Percentiles rank a stretch among this genome's conserved stretches.
Conservation (phyloP, 2,888 invertebrate species). For the Eupithecia dodoneata region DNA sequence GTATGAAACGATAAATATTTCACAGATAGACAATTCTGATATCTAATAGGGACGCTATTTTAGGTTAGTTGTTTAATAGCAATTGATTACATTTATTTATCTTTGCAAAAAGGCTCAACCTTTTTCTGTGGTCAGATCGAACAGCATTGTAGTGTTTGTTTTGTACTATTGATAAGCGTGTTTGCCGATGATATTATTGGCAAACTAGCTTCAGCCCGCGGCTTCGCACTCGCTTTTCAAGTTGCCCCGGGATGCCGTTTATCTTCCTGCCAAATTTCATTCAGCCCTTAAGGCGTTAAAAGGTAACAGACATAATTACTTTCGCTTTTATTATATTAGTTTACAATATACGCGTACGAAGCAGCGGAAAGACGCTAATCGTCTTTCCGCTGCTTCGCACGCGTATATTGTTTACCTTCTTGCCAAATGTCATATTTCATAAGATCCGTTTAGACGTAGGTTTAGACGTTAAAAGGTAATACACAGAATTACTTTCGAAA, state of each 20-base stretch:
- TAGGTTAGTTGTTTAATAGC: neutral
- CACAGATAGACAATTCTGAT: neutral
- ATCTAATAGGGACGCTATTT: neutral
- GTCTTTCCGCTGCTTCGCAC: no score
- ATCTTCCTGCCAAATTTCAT: neutral
- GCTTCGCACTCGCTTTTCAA: neutral
- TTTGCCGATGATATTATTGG: neutral
- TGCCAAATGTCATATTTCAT: no score
- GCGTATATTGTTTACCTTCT: no score
- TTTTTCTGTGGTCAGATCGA: neutral
- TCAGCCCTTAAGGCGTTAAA: neutral
- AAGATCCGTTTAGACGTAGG: no score
- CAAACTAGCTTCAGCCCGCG: neutral
- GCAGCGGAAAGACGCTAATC: no score
- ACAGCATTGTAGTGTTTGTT: neutral
- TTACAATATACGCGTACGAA: no score
- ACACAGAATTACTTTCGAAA: no score
- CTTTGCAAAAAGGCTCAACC: neutral
- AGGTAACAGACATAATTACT: no score
- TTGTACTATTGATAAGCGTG: neutral
- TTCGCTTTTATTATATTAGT: no score
- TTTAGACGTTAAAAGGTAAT: no score
- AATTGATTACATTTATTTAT: neutral
- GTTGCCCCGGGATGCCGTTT: neutral
- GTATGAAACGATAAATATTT: neutral